Base-by-base conservation (phyloP, 2,888 invertebrate genomes). In the Macaria notata region DNA sequence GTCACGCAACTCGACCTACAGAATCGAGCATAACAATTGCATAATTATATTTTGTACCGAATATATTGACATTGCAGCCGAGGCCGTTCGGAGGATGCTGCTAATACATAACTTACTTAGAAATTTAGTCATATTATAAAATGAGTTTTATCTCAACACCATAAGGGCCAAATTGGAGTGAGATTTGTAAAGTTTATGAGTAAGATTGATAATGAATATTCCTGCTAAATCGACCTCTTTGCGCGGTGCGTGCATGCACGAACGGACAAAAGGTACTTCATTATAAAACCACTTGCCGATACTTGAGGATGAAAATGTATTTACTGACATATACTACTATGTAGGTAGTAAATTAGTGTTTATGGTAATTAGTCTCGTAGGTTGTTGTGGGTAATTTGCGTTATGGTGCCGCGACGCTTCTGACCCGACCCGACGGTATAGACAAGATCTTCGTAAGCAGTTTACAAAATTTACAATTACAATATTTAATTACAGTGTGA, bases 1-100 rank as follows among this genome's bases (percentile, higher is more conserved):
- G 43, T 48, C 51, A 55, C 45, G 55, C 45, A 55, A 55, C 51
- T 41, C 19, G 36, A 48, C 33, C 48, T 51, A 45, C 47, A 41
- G 49, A 49, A 36, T 9, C 9, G 41, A 44, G n/a, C 52, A 36
- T 54, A 46, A 49, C 57, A 57, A 57, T 53, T 49, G 50, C 46
- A 54, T 43, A 50, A 54, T 43, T 29, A 54, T 48, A 56, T n/a
- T 31, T 44, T 29, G 30, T 45, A 56, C 49, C 19, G 29, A 56
- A 56, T 54, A 39, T 59, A 63, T 65, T 66, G 64, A 63, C 57
- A 62, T 56, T 60, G 61, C 48, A 58, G 49, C 54, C 63, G 65
- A 70, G 66, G 70, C 62, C 63, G 62, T 53, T 60, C 61, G 68
- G 68, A 74, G 74, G 70, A 74, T 71, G 70, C 66, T 65, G 63